Conservation (phyloP, 2,797 vertebrate genomes). For the Onychomys torridus region DNA sequence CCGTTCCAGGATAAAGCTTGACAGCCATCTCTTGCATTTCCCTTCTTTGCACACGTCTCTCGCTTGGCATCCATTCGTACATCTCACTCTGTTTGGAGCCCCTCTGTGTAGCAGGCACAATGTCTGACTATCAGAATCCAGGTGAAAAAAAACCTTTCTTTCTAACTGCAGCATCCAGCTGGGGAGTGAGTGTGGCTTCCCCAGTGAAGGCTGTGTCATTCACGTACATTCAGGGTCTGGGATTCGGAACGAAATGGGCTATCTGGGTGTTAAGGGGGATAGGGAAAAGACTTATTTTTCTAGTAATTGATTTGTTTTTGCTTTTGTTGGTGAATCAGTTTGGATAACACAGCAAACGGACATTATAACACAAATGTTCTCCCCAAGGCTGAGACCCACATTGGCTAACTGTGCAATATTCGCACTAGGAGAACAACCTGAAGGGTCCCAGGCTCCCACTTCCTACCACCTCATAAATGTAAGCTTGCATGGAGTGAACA, state of each 20-base stretch:
- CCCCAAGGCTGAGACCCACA: slow-evolving; percentile 45
- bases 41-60: not conserved
- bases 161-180: slow-evolving; percentile 64
- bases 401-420: slow-evolving; percentile 3
- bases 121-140: slow-evolving; percentile 64
- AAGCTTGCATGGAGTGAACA: slow-evolving; percentile 54
- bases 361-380: slow-evolving; percentile 8
- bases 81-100: slow-evolving; percentile 30
- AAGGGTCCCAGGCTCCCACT: not conserved
- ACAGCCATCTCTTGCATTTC: not conserved
- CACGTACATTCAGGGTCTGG: not conserved
- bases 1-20: slow-evolving; percentile 64
- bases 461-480: slow-evolving; percentile 63
- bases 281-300: not conserved
- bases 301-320: slow-evolving; percentile 65
- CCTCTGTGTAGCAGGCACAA: not conserved
- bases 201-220: not conserved
- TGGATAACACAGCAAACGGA: not conserved
- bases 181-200: not conserved
- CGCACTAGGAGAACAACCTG: slow-evolving; percentile 36
- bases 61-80: not conserved
- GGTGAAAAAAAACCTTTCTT: slow-evolving; percentile 24
- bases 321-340: slow-evolving; percentile 35
- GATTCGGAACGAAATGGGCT: slow-evolving; percentile 28
- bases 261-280: not conserved